Conservation (phyloP, 2,888 invertebrate species). For the Teinopalpus imperialis region DNA sequence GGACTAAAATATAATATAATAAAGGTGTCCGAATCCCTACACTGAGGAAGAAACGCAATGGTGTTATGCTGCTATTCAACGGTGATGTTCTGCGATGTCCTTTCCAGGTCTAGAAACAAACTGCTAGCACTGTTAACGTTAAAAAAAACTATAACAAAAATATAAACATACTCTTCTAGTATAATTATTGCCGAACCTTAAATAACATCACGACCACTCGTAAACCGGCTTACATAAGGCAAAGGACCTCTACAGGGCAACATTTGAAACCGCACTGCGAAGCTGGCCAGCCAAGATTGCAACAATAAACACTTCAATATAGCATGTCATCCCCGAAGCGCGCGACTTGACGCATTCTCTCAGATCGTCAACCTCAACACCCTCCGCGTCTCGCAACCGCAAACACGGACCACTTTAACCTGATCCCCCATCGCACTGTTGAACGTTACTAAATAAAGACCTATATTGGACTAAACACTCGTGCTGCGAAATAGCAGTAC, state of each 20-base stretch:
- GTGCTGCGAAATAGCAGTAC: slow-evolving; percentile 29
- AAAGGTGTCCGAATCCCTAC: no score
- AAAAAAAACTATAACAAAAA: no score
- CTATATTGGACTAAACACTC: slow-evolving; percentile 31
- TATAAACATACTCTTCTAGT: slow-evolving; percentile 6
- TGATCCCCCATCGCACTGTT: slow-evolving; percentile 30
- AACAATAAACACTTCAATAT: slow-evolving; percentile 64
- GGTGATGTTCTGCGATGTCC: no score
- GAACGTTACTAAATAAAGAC: slow-evolving; percentile 49
- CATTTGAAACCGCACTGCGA: slow-evolving; percentile 3
- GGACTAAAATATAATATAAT: no score
- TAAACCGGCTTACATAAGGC: slow-evolving; percentile 11
- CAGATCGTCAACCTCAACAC: slow-evolving; percentile 71
- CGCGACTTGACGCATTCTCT: slow-evolving; percentile 67
- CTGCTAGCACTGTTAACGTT: no score
- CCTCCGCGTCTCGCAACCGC: slow-evolving; percentile 43
- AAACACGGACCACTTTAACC: slow-evolving; percentile 29
- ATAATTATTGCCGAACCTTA: slow-evolving; percentile 14
- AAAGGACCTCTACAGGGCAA: slow-evolving; percentile 5
- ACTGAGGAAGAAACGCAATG: no score
- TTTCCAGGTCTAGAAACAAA: no score
- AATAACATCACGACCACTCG: slow-evolving; percentile 17
- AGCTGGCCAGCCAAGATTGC: slow-evolving; percentile 19
- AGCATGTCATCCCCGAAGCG: slow-evolving; percentile 53
- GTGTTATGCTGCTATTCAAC: no score